Base-by-base conservation (phyloP, 2,797 vertebrate species). In the Agapornis canus region DNA sequence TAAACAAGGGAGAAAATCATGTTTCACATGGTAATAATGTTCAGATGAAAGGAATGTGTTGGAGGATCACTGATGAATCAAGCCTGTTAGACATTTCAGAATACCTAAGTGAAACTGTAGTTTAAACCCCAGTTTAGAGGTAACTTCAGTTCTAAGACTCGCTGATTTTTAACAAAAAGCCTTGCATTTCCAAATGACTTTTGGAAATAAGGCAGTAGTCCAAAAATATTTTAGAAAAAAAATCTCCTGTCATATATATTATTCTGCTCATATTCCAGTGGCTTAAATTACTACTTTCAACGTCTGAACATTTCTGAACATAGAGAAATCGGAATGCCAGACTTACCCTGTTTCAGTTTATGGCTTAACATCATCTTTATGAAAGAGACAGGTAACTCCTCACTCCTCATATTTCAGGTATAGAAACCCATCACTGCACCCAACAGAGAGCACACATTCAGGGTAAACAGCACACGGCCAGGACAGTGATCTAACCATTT, bases 1-100 rank as follows among this genome's bases (percentile, higher is more conserved):
- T 82, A 94, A 96, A 95, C 85, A 93, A 92, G 75, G 22, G 32
- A 71, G 52, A 91, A 93, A 96, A 84, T 92, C 12, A 65, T 91
- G 64, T 96, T 95, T 85, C 83, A 71, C n/a, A 13, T 45, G 40
- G n/a, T 85, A 94, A 96, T 94, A 90, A 76, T 64, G 77, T 91
- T 95, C 94, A 92, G 87, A 88, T 92, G 86, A 91, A 91, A 94
- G 42, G 39, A 79, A 52, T 68, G 31, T 94, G 63, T 94, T 92
- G 89, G 81, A 94, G 70, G 64, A 89, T 88, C 85, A 79, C 5
- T 90, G 95, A 66, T 89, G 91, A 94, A 94, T 84, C 87, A 91
- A 80, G 45, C 63, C 60, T 83, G 66, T 70, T 84, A 94, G 77
- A 88, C n/a, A 59, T 89, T 92, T 96, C 51, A 78, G 94, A 91